Evolutionary conservation across 2,888 invertebrate genomes (phyloP).

Genomic region (Brachyopa scutellaris): DNA sequence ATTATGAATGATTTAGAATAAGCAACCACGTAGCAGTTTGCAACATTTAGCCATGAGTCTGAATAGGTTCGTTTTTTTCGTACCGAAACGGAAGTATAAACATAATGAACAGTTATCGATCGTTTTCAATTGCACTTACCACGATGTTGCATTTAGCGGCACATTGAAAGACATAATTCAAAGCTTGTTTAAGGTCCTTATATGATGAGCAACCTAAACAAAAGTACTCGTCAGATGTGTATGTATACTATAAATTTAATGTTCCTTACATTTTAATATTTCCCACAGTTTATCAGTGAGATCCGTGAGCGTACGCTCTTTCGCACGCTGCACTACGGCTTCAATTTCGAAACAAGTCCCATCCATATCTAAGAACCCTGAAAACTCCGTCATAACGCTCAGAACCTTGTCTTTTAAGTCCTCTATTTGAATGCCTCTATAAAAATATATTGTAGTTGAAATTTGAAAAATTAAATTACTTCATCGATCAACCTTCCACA

Average conservation of each 20-base stretch:
- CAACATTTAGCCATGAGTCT: constrained; percentile 12
- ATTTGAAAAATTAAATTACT: no score
- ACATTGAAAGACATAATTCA: constrained; percentile 79
- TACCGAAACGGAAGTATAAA: constrained; percentile 38
- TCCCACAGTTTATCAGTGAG: constrained; percentile 81
- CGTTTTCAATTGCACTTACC: constrained; percentile 74
- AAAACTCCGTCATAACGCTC: constrained; percentile 78
- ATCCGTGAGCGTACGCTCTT: constrained; percentile 76
- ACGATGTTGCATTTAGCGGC: constrained; percentile 80
- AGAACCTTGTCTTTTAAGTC: constrained; percentile 77
- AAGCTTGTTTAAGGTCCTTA: constrained; percentile 79
- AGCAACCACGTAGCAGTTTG: constrained; percentile 4
- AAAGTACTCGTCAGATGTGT: neutral
- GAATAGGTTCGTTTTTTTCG: neutral
- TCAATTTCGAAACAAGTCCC: constrained; percentile 78
- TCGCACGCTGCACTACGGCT: constrained; percentile 78
- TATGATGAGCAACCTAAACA: constrained; percentile 79
- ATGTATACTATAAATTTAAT: neutral
- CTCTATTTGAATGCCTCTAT: constrained; percentile 67
- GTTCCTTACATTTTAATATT: constrained; percentile 77
- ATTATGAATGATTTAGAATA: constrained; percentile 39
- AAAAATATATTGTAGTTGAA: no score
- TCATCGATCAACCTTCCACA: constrained; percentile 77
- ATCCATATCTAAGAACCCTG: constrained; percentile 75
- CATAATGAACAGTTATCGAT: neutral